Evolutionary conservation across 2,888 invertebrate species (phyloP).

Genomic region (Zootermopsis nevadensis): DNA sequence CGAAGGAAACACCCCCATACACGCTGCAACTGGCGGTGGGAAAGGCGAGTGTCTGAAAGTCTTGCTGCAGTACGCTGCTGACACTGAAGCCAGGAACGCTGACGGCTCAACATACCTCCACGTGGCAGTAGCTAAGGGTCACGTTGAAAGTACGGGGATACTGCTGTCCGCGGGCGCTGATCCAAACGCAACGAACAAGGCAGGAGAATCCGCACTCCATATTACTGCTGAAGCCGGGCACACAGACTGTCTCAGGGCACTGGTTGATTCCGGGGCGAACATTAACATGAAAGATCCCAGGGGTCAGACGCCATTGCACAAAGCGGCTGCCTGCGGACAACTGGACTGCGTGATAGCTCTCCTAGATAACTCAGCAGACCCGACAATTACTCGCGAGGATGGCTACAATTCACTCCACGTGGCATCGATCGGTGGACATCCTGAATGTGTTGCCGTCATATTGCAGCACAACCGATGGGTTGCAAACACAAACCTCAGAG

Average conservation of each 20-base stretch:
- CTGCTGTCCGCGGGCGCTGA: background rate
- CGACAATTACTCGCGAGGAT: background rate
- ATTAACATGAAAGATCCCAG: background rate
- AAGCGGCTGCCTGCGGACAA: background rate
- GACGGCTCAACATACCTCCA: background rate
- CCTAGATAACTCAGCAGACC: background rate
- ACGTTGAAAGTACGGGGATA: background rate
- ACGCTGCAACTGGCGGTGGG: background rate
- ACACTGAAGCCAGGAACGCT: background rate
- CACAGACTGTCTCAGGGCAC: background rate
- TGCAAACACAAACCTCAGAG: background rate
- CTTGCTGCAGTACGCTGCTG: background rate
- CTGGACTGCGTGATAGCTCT: background rate
- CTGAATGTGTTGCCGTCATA: background rate
- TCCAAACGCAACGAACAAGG: constrained; percentile 6
- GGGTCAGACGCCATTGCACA: background rate
- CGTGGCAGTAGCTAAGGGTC: background rate
- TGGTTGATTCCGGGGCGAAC: background rate
- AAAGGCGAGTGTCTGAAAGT: background rate
- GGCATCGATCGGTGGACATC: background rate
- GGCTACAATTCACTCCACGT: constrained; percentile 20
- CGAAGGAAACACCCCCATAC: background rate
- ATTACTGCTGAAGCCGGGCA: background rate
- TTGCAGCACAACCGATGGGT: background rate
- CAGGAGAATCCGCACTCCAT: background rate